phyloP scores from a whole-genome alignment of 1,140 invertebrate species.

The Papilio helenus region DNA sequence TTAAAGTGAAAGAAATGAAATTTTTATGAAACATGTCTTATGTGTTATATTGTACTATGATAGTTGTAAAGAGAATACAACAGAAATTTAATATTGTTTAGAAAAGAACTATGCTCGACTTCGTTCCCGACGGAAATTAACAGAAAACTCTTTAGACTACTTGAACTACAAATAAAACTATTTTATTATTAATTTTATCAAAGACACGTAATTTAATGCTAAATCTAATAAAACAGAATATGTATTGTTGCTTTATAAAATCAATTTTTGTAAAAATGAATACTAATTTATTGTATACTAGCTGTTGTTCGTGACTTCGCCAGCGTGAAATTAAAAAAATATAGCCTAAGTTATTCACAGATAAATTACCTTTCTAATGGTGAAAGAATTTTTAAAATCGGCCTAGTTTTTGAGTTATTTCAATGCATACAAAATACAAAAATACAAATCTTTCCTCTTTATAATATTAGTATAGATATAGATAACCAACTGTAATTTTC shows the following conservation, averaged over 20 bases:
- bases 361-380: too few relatives aligned
- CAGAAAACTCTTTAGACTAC: background rate
- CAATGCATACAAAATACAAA: too few relatives aligned
- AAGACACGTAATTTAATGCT: background rate
- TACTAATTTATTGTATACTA: too few relatives aligned
- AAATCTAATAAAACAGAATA: background rate
- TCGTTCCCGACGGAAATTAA: background rate
- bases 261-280: background rate
- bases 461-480: too few relatives aligned
- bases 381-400: too few relatives aligned
- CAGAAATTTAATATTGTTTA: background rate
- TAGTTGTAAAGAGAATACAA: background rate
- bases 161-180: background rate
- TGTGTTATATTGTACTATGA: background rate
- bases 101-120: background rate
- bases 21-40: slow-evolving; percentile 25
- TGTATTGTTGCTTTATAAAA: too few relatives aligned
- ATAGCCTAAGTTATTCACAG: too few relatives aligned
- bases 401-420: too few relatives aligned
- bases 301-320: too few relatives aligned
- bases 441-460: too few relatives aligned
- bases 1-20: slow-evolving; percentile 31
- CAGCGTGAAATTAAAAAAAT: too few relatives aligned
- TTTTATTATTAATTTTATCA: background rate
- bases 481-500: background rate